phyloP scores from a whole-genome alignment of 1,140 invertebrate species.

The Achroia grisella region DNA sequence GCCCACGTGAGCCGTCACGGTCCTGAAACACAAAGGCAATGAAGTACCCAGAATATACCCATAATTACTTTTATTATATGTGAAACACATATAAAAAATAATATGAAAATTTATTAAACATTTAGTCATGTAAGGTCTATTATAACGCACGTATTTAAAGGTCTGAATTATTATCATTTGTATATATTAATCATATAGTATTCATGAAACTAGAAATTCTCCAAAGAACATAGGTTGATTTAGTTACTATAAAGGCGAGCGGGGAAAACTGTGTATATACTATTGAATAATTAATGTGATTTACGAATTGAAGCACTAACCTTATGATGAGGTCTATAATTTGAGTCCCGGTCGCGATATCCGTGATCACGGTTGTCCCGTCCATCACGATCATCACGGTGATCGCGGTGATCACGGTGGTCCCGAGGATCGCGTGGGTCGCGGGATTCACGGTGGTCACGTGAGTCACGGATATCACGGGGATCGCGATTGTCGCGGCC shows the following conservation, averaged over 20 bases:
- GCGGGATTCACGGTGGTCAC: constrained; percentile 21
- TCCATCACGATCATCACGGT: constrained; percentile 27
- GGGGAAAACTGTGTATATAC: too few species aligned
- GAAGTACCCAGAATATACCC: neutral
- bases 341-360: constrained; percentile 57
- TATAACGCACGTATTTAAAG: too few species aligned
- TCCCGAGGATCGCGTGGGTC: constrained; percentile 35
- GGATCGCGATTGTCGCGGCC: constrained; percentile 11
- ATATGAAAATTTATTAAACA: too few species aligned
- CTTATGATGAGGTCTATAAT: constrained; percentile 56
- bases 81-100: too few species aligned
- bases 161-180: too few species aligned
- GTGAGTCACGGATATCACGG: constrained; percentile 15
- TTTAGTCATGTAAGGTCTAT: too few species aligned
- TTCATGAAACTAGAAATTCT: too few species aligned
- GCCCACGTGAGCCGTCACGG: constrained; percentile 63
- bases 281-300: too few species aligned
- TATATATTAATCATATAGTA: too few species aligned
- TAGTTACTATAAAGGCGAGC: too few species aligned
- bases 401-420: constrained; percentile 30
- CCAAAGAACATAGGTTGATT: too few species aligned
- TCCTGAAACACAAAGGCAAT: constrained; percentile 49
- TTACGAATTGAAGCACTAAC: constrained; percentile 22
- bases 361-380: constrained; percentile 47
- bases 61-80: too few species aligned